A percentile compares a stretch with the other conserved stretches of the same genome.
These are phyloP conservation scores for Ameiurus melas DNA, from an alignment of 2,113 vertebrate species.

Conservation along the genomic window DNA sequence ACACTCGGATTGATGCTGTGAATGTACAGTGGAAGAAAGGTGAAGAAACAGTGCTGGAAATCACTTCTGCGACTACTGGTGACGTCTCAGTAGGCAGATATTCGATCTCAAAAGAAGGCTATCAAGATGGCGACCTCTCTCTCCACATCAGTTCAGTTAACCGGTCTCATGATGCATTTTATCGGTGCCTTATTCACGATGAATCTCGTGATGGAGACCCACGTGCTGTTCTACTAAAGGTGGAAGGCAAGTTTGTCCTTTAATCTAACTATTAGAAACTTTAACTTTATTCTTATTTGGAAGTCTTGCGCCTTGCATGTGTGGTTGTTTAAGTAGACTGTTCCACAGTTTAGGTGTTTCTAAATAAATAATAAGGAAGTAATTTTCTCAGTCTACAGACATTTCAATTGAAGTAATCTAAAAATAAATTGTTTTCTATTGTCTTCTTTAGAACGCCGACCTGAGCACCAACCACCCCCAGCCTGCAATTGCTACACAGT, in stretches of 20 bases:
- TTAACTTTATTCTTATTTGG: neutral
- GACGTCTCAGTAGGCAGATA: neutral
- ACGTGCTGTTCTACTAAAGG: neutral
- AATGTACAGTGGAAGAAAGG: neutral
- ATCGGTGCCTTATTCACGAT: neutral
- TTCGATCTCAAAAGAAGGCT: neutral
- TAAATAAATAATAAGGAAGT: neutral
- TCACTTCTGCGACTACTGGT: accelerated
- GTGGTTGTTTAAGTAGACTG: neutral
- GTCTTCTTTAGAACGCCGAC: neutral
- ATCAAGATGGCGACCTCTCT: neutral
- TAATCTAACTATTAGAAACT: neutral
- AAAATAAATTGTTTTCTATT: neutral
- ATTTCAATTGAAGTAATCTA: neutral
- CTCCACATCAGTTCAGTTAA: neutral
- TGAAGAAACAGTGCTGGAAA: neutral
- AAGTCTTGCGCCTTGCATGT: neutral
- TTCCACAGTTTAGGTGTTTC: neutral
- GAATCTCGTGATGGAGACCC: slow-evolving; percentile 15
- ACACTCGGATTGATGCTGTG: neutral
- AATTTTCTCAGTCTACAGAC: neutral
- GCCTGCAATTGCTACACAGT: accelerated
- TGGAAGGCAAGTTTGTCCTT: neutral
- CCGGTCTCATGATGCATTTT: neutral
- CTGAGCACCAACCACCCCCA: neutral